Base-by-base conservation (phyloP, 2,888 invertebrate species). In the Pristionchus japonicus region DNA sequence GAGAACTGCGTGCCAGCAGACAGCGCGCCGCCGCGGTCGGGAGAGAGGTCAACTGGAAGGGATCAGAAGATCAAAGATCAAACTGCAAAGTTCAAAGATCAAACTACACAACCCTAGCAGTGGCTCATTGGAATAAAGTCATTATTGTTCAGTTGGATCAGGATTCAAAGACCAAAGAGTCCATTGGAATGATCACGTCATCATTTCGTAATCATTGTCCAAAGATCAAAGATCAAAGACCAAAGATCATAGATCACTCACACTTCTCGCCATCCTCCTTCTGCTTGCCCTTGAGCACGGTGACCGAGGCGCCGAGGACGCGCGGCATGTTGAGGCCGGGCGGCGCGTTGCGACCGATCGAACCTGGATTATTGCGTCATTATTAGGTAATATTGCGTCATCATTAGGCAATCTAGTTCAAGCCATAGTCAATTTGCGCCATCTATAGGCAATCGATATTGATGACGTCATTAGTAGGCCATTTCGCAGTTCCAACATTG, bases 271-370 rank as follows among this genome's bases (percentile, higher is more conserved):
- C 82, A 34, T 83, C 82, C 52, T 83, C 82, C 34, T 83, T 43
- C 57, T 83, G 52, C 23, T 3, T 20, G 9, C 37, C 47, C 34
- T 23, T 27, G 13, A 43, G 23, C 27, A 83, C 49, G 13, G 20
- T 17, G 11, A 83, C 17, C 7, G 23, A 27, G 2, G 82, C 82
- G 17, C 52, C 82, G 52, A 85, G 85, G 23, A 85, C 64, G 15
- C 85, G 85, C 27, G 85, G 85, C 85, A 64, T 61, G 43, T 64
- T 64, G 9, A 43, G 64, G 27, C 23, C 34, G 23, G 37, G n/a
- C n/a, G 85, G 85, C 37, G 37, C 64, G 43, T 85, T 85, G 17
- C 40, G 85, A 43, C 85, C 67, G 9, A 85, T 40, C 6, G 85
- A 61, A 31, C 85, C 85, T 85, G 61, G 23, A 40, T 17, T 3